Base-by-base conservation (phyloP, 1,140 invertebrate species). In the Bombus waltoni region DNA sequence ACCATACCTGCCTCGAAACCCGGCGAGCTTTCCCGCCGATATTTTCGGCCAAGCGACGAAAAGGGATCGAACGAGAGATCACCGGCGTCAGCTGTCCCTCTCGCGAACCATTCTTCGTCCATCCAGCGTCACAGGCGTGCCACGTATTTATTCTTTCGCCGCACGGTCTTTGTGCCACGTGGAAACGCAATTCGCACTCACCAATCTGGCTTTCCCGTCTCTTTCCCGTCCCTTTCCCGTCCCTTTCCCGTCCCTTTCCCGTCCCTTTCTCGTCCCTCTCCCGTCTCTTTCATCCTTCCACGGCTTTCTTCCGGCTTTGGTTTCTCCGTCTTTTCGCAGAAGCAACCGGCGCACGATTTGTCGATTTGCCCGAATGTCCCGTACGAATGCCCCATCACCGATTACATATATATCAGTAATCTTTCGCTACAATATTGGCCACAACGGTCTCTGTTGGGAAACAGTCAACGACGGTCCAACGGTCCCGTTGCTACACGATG, bases 91-190 rank as follows among this genome's bases (percentile, higher is more conserved):
- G 83, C 88, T 89, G 89, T n/a, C n/a, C 9, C 15, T n/a, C 42
- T 40, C 2, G 11, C 47, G 22, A 9, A 62, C 53, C n/a, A 79
- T 79, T 88, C 77, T 72, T 42, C 59, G 53, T n/a, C 82, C 47
- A 47, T 53, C 6, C 47, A 0, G 1, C 47, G 18, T 53, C 2
- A 81, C 25, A 53, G 28, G 77, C 81, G 81, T 80, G 32, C 32
- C 32, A 86, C 81, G 80, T 79, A 88, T 62, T 80, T 59, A 6
- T 66, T 66, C 83, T 68, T 90, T 72, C 38, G 18, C 18, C 40
- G 28, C 3, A 1, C 59, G 59, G 13, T 35, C 72, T 25, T 75
- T 32, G 25, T 75, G 32, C 6, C n/a, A 11, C 40, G 40, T 38
- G 38, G 4, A 76, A 57, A 11, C 40, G 25, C 65, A 77, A 57